Base-by-base conservation (phyloP, 2,113 vertebrate genomes). In the Varanus salvator region DNA sequence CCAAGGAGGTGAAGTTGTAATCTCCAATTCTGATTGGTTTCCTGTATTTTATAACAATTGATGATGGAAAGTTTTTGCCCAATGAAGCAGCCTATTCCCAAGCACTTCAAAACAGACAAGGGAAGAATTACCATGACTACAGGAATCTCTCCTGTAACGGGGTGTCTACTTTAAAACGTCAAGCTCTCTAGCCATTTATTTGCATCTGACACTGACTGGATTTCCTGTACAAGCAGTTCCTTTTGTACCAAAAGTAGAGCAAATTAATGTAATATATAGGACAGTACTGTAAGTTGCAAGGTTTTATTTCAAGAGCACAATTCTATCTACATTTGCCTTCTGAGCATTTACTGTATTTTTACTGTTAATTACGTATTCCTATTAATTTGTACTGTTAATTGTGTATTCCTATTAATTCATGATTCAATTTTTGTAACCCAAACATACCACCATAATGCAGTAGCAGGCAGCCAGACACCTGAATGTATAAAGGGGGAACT, bases 11-110 rank as follows among this genome's bases (percentile, higher is more conserved):
- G 21, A 8, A 77, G 44, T 29, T 31, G 21, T 84, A 76, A 84
- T 77, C 88, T 27, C 74, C 81, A 89, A 88, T 72, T 85, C 87
- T 91, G 82, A 71, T 50, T 93, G 87, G 86, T 90, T 93, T 93
- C 85, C 78, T 84, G 82, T 86, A 12, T 64, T 72, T 81, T 78
- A 64, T 81, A 81, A 25, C 27, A 86, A 75, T 81, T 81, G 68
- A 34, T 86, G 68, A 86, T 69, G 34, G 15, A 92, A 72, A 90
- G 78, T 74, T 75, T 84, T 93, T 89, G 54, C 68, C n/a, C 90
- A 89, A 90, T 77, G 90, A 85, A 88, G 80, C 87, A 76, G 34
- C 82, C 52, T 25, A 84, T 87, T 80, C 64, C 25, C 64, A 78
- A 80, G 31, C 31, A 87, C 68, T 66, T 87, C 85, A 76, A 87